A percentile compares a stretch with the other conserved stretches of the same genome.
These are phyloP conservation scores for Diabrotica virgifera DNA, from an alignment of 1,140 invertebrate species.

Conservation along the genomic window DNA sequence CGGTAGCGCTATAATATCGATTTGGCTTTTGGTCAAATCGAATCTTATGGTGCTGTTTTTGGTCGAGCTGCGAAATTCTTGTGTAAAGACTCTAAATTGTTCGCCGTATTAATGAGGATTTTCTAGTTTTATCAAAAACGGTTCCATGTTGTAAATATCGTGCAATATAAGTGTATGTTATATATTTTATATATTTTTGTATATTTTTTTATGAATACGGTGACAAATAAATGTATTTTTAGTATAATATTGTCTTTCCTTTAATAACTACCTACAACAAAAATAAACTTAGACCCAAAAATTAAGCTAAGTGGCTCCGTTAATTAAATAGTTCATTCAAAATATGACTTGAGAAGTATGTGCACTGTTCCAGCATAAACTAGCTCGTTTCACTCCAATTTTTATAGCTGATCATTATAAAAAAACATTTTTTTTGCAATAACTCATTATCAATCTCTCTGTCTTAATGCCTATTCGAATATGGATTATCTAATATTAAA, in stretches of 20 bases:
- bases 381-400: too few relatives aligned
- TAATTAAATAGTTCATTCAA: too few relatives aligned
- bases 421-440: too few relatives aligned
- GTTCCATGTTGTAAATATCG: conserved; percentile 32
- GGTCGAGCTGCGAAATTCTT: conserved; percentile 17
- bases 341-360: too few relatives aligned
- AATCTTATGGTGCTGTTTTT: background rate
- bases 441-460: too few relatives aligned
- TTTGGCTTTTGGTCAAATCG: conserved; percentile 1
- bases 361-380: too few relatives aligned
- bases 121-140: conserved; percentile 14
- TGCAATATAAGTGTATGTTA: conserved; percentile 33
- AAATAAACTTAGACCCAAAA: too few relatives aligned
- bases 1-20: conserved; percentile 19
- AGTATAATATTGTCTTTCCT: background rate
- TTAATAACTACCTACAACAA: too few relatives aligned
- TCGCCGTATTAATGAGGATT: conserved; percentile 34
- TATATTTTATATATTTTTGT: conserved; percentile 32
- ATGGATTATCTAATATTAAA: too few relatives aligned
- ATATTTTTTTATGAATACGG: conserved; percentile 33
- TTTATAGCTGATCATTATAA: too few relatives aligned
- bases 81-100: conserved; percentile 30
- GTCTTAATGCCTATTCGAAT: too few relatives aligned
- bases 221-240: conserved; percentile 35
- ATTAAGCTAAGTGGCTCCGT: too few relatives aligned